These are phyloP conservation scores for Syndactyla subalaris DNA, from an alignment of 2,797 vertebrate species.

Conservation along the genomic window DNA sequence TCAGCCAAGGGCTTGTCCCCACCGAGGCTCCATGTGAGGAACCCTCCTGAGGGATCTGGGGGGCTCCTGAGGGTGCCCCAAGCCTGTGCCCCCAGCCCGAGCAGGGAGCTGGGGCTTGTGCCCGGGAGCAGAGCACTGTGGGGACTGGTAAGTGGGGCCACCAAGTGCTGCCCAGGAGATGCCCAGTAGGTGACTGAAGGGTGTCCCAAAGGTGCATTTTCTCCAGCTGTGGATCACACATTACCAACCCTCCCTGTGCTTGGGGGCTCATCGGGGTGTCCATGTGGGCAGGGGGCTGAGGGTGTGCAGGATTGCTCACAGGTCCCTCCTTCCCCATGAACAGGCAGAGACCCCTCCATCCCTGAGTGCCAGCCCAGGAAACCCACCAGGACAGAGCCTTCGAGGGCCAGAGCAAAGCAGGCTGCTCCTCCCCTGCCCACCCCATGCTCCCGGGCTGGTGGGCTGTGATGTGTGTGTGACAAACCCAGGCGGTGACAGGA, in stretches of 20 bases:
- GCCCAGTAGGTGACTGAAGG: background rate
- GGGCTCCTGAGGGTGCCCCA: background rate
- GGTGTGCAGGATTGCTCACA: background rate
- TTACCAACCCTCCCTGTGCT: background rate
- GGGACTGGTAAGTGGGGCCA: too few relatives aligned
- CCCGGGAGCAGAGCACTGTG: background rate
- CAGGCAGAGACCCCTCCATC: background rate
- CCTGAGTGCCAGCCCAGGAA: background rate
- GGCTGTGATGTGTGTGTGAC: conserved; percentile 59
- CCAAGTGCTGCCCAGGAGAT: fast-evolving
- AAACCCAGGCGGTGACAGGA: conserved; percentile 77
- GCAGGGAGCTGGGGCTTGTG: fast-evolving
- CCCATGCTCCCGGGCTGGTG: too few relatives aligned
- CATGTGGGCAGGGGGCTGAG: background rate
- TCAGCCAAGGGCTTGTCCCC: background rate
- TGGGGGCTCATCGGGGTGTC: background rate
- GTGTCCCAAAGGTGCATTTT: background rate
- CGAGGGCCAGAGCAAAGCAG: background rate
- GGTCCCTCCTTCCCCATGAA: background rate
- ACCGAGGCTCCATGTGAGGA: background rate
- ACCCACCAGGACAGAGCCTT: background rate
- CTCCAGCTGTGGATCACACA: background rate
- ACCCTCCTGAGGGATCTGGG: fast-evolving
- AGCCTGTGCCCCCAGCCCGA: background rate
- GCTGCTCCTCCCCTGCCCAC: background rate